Conservation (phyloP, 2,888 invertebrate genomes). For the Drosophila nigricruria region DNA sequence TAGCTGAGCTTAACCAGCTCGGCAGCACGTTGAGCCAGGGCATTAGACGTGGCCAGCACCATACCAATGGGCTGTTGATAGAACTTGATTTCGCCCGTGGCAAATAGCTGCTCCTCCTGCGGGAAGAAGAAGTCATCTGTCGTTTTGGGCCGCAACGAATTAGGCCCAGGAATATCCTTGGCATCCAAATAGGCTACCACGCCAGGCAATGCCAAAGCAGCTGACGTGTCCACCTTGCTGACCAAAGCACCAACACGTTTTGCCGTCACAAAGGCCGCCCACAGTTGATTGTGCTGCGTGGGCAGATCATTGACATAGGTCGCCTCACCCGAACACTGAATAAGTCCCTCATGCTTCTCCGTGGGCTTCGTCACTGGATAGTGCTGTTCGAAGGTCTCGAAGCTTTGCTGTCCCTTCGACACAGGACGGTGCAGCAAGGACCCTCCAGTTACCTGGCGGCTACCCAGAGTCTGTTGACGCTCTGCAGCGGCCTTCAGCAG, state of each 20-base stretch:
- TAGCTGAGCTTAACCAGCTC: constrained; percentile 87
- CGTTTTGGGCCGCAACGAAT: constrained; percentile 86
- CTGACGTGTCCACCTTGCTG: constrained; percentile 87
- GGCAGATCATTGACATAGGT: constrained; percentile 92
- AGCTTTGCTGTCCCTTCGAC: constrained; percentile 90
- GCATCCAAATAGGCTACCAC: constrained; percentile 88
- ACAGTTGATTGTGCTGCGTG: constrained; percentile 88
- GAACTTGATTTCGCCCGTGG: constrained; percentile 85
- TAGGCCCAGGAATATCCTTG: constrained; percentile 87
- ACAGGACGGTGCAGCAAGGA: constrained; percentile 87
- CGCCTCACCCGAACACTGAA: constrained; percentile 91
- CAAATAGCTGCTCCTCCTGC: constrained; percentile 84
- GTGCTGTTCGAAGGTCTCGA: constrained; percentile 88
- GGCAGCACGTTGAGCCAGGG: constrained; percentile 87
- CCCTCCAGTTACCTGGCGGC: constrained; percentile 87
- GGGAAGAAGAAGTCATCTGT: constrained; percentile 76
- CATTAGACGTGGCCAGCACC: constrained; percentile 88
- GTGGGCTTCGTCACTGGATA: constrained; percentile 92
- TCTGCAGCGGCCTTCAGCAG: constrained; percentile 87
- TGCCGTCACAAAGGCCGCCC: constrained; percentile 88
- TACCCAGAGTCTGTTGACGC: constrained; percentile 84
- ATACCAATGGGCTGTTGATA: constrained; percentile 92
- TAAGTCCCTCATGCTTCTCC: constrained; percentile 90
- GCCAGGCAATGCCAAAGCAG: constrained; percentile 88
- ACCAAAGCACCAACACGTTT: constrained; percentile 87